phyloP scores from a whole-genome alignment of 2,888 invertebrate genomes.

The Strigamia crassipes region DNA sequence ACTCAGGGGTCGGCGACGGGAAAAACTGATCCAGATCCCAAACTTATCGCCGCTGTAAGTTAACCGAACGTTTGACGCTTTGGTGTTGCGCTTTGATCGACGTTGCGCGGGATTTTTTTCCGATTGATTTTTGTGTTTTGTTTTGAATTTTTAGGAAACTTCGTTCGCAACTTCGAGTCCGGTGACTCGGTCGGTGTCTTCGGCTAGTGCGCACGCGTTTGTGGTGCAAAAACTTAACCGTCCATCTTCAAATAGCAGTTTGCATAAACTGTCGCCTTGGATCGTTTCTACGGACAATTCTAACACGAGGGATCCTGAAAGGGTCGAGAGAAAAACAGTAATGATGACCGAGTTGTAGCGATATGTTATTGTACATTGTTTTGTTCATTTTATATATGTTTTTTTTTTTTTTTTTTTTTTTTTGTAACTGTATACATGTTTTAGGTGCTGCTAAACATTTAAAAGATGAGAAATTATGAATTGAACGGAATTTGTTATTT shows the following conservation, averaged over 20 bases:
- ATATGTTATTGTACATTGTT: not conserved
- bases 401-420: not conserved
- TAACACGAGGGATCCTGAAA: constrained; percentile 49
- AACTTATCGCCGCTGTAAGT: not conserved
- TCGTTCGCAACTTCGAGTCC: constrained; percentile 54
- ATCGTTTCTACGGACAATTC: constrained; percentile 48
- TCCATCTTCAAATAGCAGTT: constrained; percentile 46
- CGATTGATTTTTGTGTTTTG: not conserved
- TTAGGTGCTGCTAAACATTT: constrained; percentile 4
- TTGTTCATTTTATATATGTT: not conserved
- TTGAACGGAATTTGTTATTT: not conserved
- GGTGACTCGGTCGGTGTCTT: constrained; percentile 53
- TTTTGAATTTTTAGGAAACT: constrained; percentile 52
- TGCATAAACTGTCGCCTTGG: constrained; percentile 51
- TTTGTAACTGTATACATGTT: not conserved
- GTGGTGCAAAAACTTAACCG: constrained; percentile 51
- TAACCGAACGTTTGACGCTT: not conserved
- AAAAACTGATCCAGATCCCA: not conserved
- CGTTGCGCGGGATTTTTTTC: too few relatives aligned
- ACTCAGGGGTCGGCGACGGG: not conserved
- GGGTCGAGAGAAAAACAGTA: constrained; percentile 51
- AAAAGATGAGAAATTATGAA: not conserved
- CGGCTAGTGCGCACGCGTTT: constrained; percentile 51
- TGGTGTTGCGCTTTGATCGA: not conserved
- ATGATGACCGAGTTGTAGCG: constrained; percentile 54